Base-by-base conservation (phyloP, 2,113 vertebrate genomes). In the Thinocorus orbignyianus region DNA sequence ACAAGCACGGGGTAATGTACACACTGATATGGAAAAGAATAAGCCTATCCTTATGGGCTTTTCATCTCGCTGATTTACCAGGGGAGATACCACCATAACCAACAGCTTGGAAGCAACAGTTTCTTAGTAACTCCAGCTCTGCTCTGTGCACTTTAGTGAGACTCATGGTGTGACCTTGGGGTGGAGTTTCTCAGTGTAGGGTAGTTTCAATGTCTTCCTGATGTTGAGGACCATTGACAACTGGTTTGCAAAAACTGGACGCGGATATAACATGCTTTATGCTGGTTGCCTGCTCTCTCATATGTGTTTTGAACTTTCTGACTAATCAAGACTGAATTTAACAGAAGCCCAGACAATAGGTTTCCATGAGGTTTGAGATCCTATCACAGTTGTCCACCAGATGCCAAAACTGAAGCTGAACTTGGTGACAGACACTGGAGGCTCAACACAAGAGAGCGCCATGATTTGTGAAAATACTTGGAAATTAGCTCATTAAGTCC, bases 201-300 rank as follows among this genome's bases (percentile, higher is more conserved):
- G 20, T 16, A 3, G 24, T 30, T 46, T 76, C 22, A 17, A 11
- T 12, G 7, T 57, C 23, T 39, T 79, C 23, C 23, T 65, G 2
- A 30, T 48, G 4, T 4, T 31, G 11, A n/a, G n/a, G 46, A 3
- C 42, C 5, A 6, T 54, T 49, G 33, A 58, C 49, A 71, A 26
- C 11, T 17, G 42, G 8, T 30, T 92, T 90, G 31, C 80, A 41
- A 1, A 17, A 64, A 17, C 39, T 14, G 58, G 41, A n/a, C 4
- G 2, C 22, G 0, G 0, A 7, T 28, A 48, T 41, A 39, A 28
- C 2, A 20, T 35, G 69, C 14, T 60, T 6, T 76, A 10, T 42
- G 37, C 54, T 78, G 4, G 14, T n/a, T 58, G 6, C 19, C 6
- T 42, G 14, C 76, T 61, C 17, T 69, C 24, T 60, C 13, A 20